phyloP scores from a whole-genome alignment of 2,113 vertebrate genomes.

The Prunella himalayana region DNA sequence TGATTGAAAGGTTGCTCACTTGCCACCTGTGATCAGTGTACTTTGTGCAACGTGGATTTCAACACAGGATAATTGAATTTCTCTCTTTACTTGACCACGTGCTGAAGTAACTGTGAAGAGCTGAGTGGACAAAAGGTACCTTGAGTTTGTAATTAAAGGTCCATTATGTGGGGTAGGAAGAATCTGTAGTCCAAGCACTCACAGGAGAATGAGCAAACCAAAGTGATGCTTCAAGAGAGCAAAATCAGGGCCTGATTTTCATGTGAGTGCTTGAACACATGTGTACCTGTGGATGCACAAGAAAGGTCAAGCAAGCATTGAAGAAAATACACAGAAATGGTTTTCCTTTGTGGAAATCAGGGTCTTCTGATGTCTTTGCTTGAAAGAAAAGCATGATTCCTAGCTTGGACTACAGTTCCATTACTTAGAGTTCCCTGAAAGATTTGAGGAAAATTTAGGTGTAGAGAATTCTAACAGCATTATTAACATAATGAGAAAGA shows the following conservation, averaged over 20 bases:
- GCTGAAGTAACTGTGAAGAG: not conserved
- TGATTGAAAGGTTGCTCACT: not conserved
- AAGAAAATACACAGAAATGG: not conserved
- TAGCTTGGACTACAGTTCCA: not conserved
- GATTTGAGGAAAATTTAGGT: not conserved
- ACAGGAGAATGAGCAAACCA: not conserved
- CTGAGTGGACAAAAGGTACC: not conserved
- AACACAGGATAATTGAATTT: not conserved
- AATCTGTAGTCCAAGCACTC: not conserved
- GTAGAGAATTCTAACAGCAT: not conserved
- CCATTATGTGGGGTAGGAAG: not conserved
- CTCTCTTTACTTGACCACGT: not conserved
- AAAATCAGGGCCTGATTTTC: not conserved
- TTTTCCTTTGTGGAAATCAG: not conserved
- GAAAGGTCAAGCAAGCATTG: not conserved
- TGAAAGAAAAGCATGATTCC: not conserved
- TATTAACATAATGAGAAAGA: not conserved
- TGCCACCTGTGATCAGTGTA: not conserved
- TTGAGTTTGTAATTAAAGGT: not conserved
- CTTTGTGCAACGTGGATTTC: not conserved
- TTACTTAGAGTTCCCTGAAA: not conserved
- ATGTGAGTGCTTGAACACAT: not conserved
- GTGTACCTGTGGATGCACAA: fast-evolving
- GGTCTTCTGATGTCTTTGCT: not conserved
- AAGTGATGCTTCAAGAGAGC: not conserved